Evolutionary conservation across 2,888 invertebrate species (phyloP).

Genomic region (Aleiodes testaceus): DNA sequence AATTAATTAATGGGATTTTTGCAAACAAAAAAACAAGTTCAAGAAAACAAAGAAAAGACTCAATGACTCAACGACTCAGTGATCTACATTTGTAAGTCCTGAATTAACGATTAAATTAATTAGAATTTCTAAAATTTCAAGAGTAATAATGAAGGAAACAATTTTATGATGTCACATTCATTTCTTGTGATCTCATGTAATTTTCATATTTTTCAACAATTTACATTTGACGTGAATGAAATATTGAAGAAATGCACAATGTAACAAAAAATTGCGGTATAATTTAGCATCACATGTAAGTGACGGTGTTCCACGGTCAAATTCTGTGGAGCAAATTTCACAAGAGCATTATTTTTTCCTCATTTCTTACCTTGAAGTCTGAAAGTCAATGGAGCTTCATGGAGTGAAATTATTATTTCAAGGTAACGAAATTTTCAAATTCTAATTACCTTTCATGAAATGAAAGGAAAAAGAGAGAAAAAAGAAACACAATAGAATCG

Average conservation of each 20-base stretch:
- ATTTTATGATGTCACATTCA: no score
- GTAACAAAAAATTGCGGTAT: not conserved
- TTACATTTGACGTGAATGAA: not conserved
- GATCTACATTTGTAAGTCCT: no score
- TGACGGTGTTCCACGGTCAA: not conserved
- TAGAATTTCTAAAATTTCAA: no score
- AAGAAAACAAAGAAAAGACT: no score
- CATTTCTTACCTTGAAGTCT: constrained; percentile 10
- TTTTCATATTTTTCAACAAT: not conserved
- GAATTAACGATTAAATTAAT: no score
- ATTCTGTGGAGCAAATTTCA: constrained; percentile 4
- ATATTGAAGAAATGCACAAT: not conserved
- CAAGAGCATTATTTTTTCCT: not conserved
- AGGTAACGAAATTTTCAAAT: constrained; percentile 11
- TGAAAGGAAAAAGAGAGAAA: no score
- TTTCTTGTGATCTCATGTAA: not conserved
- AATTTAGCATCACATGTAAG: constrained; percentile 7
- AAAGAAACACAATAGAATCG: no score
- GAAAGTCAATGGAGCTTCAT: constrained; percentile 10
- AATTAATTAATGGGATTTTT: no score
- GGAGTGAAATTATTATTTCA: not conserved
- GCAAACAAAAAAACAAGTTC: no score
- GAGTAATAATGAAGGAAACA: no score
- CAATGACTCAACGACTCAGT: no score
- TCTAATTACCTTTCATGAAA: not conserved